Conservation (phyloP, 2,797 vertebrate genomes). For the Silurus lanzhouensis region DNA sequence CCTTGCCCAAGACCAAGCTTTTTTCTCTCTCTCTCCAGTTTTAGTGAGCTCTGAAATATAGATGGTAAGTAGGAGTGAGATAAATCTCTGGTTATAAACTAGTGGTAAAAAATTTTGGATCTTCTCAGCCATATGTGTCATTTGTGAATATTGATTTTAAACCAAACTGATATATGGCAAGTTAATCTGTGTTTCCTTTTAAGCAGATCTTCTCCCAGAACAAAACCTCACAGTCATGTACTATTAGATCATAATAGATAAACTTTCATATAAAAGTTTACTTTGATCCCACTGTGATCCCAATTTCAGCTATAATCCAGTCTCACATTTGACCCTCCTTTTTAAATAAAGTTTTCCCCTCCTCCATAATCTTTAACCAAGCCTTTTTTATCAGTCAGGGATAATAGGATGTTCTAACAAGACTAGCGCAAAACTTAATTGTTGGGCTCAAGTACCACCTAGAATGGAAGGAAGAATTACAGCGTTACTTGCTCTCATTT, state of each 20-base stretch:
- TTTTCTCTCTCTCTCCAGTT: slow-evolving; percentile 47
- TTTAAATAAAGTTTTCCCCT: slow-evolving; percentile 64
- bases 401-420: slow-evolving; percentile 61
- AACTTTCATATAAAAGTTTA: slow-evolving; percentile 38
- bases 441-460: slow-evolving; percentile 17
- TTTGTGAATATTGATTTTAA: slow-evolving; percentile 69
- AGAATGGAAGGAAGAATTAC: slow-evolving; percentile 63
- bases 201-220: slow-evolving; percentile 63
- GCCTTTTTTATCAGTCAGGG: slow-evolving; percentile 55
- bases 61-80: slow-evolving; percentile 41
- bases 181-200: slow-evolving; percentile 68
- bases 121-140: slow-evolving; percentile 48
- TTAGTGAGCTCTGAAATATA: slow-evolving; percentile 55
- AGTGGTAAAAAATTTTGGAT: slow-evolving; percentile 54
- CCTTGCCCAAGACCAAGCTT: slow-evolving; percentile 53
- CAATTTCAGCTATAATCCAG: slow-evolving; percentile 71
- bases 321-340: slow-evolving; percentile 69
- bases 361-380: slow-evolving; percentile 53
- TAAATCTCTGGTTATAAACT: slow-evolving; percentile 48
- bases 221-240: slow-evolving; percentile 72
- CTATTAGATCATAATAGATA: slow-evolving; percentile 69
- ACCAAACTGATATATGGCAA: slow-evolving; percentile 66
- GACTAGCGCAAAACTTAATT: slow-evolving; percentile 57
- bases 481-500: slow-evolving; percentile 68
- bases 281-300: slow-evolving; percentile 71